Evolutionary conservation across 2,797 vertebrate genomes (phyloP), one percentile per base, ranked within the genome.

Genomic region (Acipenser oxyrinchus): DNA sequence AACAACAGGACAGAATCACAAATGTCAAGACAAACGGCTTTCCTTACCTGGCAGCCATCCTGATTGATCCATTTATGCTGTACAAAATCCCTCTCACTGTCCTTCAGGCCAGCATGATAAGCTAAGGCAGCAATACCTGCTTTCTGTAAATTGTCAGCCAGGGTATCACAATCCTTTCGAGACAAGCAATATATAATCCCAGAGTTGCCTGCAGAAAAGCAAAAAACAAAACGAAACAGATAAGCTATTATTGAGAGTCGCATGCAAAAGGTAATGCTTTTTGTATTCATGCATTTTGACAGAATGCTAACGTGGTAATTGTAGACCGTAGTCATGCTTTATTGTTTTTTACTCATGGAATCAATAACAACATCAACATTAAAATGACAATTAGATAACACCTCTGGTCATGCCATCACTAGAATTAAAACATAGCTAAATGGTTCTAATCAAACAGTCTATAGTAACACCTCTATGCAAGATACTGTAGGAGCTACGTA

Each of bases 21-120:
- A 53, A 53, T 4, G 12, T 12, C 8, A 53, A 53, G 12, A 53
- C 51, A 53, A 8, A 53, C 51, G 6, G 37, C 12, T 48, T 13
- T 10, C 0, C n/a, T 78, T 71, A 99, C 97, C 91, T 98, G 94
- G 72, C 96, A 99, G 11, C 91, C 94, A 7, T 99, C 95, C 77
- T 99, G 96, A 71, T 99, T 99, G 68, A 99, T 89, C 97, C 97
- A 99, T 78, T 97, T 96, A 77, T 72, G 92, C 75, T 99, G 96
- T 7, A 95, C 95, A 0, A 89, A 89, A 6, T 98, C 97, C 69
- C 96, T 82, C 74, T 90, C 89, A 1, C 82, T 48, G 15, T 99
- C 94, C 0, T 82, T 75, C 75, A 99, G 90, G 48, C 97, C 97
- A 0, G 97, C 97, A 0, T 99, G 97, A 64, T 99, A 99, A 0